These are phyloP conservation scores for Girardia tigrina DNA, from an alignment of 2,888 invertebrate genomes.

Conservation along the genomic window DNA sequence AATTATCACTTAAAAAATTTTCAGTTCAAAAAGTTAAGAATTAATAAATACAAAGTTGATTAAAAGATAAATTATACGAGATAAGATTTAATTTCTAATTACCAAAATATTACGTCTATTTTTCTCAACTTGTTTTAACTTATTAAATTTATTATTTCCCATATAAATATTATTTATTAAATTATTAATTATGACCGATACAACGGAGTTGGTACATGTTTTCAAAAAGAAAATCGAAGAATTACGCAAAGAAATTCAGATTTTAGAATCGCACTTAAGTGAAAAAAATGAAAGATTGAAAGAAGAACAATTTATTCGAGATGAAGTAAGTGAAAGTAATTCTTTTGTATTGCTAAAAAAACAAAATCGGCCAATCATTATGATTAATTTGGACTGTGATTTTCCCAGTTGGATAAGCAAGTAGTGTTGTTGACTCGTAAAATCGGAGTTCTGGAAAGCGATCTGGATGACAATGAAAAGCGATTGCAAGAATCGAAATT, in stretches of 20 bases:
- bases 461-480: slow-evolving; percentile 15
- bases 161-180: slow-evolving; percentile 14
- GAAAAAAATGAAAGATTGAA: background rate
- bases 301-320: background rate
- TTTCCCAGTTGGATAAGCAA: background rate
- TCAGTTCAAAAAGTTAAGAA: too few species aligned
- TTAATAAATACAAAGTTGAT: too few species aligned
- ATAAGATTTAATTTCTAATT: too few species aligned
- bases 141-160: slow-evolving; percentile 6
- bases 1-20: too few species aligned
- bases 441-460: background rate
- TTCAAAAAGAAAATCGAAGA: slow-evolving; percentile 20
- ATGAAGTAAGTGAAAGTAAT: background rate
- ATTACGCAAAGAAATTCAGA: background rate
- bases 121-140: too few species aligned
- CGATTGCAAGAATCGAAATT: background rate
- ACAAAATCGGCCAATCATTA: background rate
- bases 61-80: too few species aligned
- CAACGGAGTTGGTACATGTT: background rate
- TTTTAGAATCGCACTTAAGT: background rate
- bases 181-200: slow-evolving; percentile 14
- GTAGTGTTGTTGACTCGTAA: background rate
- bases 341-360: background rate
- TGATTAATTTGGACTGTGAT: too few species aligned
- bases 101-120: too few species aligned